Evolutionary conservation across 2,113 vertebrate species (phyloP), one percentile per base, ranked within the genome.

Genomic region (Indicator indicator): DNA sequence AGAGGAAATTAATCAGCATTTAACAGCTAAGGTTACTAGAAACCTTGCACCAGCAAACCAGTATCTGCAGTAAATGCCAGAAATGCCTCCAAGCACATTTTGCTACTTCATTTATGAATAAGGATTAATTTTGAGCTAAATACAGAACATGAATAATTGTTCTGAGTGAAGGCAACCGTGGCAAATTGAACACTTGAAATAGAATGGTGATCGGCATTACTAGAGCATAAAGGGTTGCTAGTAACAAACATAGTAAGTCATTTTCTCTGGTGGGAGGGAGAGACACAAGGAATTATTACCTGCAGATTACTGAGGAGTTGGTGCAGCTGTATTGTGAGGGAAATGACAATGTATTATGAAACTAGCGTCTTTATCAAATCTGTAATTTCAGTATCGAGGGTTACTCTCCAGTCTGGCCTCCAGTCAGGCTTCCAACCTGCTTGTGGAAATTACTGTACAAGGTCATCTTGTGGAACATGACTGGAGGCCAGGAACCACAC

Each of bases 161-260:
- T 68, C 56, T 60, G 67, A 78, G 27, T 88, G 82, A 91, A 88
- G 44, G 12, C 28, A 82, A 60, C 67, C 40, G 33, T 40, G 30
- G 55, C 74, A 93, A 85, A 88, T 85, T 74, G 8, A 82, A 50
- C 27, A 70, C 56, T 86, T 91, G 84, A 64, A 88, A 73, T 8
- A 52, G 56, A 70, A 69, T 28, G 38, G 44, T 64, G 76, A 82
- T 38, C 50, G 42, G 67, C 38, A 59, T 16, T 65, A 44, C 44
- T 48, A 69, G 75, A 55, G 62, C 56, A 56, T 65, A 38, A 65
- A 59, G 26, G 10, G 27, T 26, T 54, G 55, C 19, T 68, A 52
- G 27, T 38, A 33, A 50, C 32, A 86, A 70, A 86, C 17, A 62
- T 7, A 6, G 28, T 24, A 86, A 88, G 40, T 44, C 32, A 65